Conservation (phyloP, 2,888 invertebrate species). For the Drosophila limbata region DNA sequence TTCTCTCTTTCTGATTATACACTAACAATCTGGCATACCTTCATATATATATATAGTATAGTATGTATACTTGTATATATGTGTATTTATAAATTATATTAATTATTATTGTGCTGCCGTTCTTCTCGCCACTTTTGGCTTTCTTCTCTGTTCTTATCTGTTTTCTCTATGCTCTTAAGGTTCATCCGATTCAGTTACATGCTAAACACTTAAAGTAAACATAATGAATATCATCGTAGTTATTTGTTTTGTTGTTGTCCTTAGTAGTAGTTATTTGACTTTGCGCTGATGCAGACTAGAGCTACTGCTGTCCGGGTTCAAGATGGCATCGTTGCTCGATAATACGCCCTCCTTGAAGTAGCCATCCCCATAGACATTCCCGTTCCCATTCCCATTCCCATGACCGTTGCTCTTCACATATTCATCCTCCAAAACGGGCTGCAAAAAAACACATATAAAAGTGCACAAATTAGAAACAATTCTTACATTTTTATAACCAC, state of each 20-base stretch:
- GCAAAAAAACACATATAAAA: constrained; percentile 71
- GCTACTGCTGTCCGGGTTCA: constrained; percentile 84
- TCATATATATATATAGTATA: constrained; percentile 22
- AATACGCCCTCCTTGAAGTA: constrained; percentile 83
- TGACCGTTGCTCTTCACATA: constrained; percentile 72
- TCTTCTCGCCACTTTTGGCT: background rate
- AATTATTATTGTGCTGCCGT: constrained; percentile 21
- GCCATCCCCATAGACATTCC: constrained; percentile 76
- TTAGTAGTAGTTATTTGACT: constrained; percentile 85
- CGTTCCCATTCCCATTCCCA: constrained; percentile 62
- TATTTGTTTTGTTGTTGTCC: constrained; percentile 38
- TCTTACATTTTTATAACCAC: no score
- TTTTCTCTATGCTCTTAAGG: constrained; percentile 47
- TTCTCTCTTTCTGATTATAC: constrained; percentile 29
- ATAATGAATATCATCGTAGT: constrained; percentile 79
- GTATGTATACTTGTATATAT: constrained; percentile 1
- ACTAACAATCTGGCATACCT: constrained; percentile 48
- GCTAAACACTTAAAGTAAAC: constrained; percentile 76
- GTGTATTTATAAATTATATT: constrained; percentile 25
- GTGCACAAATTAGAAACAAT: background rate
- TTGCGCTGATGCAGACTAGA: constrained; percentile 85
- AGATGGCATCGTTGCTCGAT: constrained; percentile 83
- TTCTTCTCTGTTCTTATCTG: constrained; percentile 18
- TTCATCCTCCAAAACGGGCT: constrained; percentile 89
- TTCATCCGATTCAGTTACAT: constrained; percentile 59